Conservation (phyloP, 2,888 invertebrate species). For the Eurois occulta region DNA sequence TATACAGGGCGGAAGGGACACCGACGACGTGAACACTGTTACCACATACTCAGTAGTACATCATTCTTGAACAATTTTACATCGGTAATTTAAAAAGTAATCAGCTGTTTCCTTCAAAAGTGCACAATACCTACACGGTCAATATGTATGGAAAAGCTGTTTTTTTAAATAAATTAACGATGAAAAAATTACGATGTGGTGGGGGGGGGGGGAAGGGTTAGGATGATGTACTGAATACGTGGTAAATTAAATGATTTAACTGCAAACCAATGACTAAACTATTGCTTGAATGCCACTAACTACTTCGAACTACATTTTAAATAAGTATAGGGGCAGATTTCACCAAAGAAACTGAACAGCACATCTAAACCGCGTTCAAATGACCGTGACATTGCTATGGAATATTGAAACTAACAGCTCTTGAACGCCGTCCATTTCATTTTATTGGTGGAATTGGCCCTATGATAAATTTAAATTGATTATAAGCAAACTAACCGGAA, state of each 20-base stretch:
- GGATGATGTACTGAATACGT: too few species aligned
- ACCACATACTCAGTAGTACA: too few species aligned
- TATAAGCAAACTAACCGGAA: conserved; percentile 74
- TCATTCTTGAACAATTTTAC: too few species aligned
- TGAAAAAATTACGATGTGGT: too few species aligned
- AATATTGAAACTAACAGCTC: background rate
- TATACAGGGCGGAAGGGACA: too few species aligned
- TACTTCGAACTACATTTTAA: conserved; percentile 19
- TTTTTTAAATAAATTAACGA: too few species aligned
- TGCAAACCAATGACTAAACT: background rate
- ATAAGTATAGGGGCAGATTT: background rate
- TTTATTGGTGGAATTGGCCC: background rate
- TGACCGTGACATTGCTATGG: background rate
- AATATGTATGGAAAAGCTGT: too few species aligned
- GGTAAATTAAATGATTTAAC: conserved; percentile 2
- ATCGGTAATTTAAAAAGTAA: too few species aligned
- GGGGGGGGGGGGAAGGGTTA: too few species aligned
- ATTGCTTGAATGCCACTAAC: background rate
- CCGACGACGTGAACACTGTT: too few species aligned
- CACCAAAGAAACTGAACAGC: background rate
- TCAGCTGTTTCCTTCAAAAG: too few species aligned
- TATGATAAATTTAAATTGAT: background rate
- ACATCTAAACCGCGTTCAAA: background rate
- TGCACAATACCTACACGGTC: too few species aligned
- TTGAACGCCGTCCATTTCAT: background rate